Base-by-base conservation (phyloP, 2,113 vertebrate genomes). In the Arvicanthis niloticus region DNA sequence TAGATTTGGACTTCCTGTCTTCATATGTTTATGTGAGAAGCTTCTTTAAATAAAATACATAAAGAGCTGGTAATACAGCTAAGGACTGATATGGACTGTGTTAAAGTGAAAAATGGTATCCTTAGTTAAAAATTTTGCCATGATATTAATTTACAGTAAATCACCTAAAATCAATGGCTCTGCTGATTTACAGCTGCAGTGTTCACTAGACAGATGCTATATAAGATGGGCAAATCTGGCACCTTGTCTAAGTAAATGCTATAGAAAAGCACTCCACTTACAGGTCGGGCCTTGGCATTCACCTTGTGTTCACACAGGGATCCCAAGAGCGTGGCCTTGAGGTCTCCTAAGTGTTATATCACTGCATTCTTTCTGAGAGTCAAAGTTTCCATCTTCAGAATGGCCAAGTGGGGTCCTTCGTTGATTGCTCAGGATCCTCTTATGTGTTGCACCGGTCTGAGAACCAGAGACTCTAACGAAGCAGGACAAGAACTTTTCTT, bases 21-120 rank as follows among this genome's bases (percentile, higher is more conserved):
- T 65, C 40, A 76, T 62, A 65, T 7, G 75, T 37, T 95, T 91
- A 45, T 26, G 9, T 68, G 31, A 88, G 60, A 89, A 87, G 10
- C 48, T 53, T 81, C 73, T 95, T 96, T 24, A 72, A 93, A 95
- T 67, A 51, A 89, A 92, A 94, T 84, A 73, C 42, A 58, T 72
- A 75, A 89, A 85, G 77, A 95, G 82, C 92, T 51, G 40, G 67
- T 91, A 80, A 88, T 82, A 16, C 31, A 60, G 31, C 88, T 82
- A 92, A 81, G 13, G 7, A n/a, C 51, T 86, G 96, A 92, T 89
- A 89, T 42, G 34, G 92, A 96, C 11, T 88, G 58, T 42, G 67
- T 67, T 48, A 86, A 34, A 76, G 17, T 81, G 42, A 93, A 56
- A 22, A 94, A 91, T 88, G 62, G 70, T 10, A 84, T 85, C 10